These are phyloP conservation scores for Sarcophaga peregrina DNA, from an alignment of 1,140 invertebrate genomes.

Conservation along the genomic window DNA sequence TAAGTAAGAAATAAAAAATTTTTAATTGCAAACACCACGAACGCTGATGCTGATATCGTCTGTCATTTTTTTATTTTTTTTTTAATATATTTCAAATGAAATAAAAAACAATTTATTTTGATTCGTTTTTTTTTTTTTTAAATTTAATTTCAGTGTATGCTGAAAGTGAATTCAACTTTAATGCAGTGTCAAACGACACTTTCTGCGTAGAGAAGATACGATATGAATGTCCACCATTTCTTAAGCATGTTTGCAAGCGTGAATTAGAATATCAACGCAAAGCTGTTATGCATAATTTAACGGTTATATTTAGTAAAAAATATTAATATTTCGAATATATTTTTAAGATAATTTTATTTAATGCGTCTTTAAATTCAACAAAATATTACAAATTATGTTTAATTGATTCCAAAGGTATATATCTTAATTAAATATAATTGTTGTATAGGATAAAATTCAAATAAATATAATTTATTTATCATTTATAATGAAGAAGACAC, in stretches of 20 bases:
- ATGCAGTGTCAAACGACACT: constrained; percentile 66
- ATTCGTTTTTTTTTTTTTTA: background rate
- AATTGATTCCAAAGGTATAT: constrained; percentile 27
- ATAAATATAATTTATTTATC: background rate
- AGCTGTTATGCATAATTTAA: constrained; percentile 73
- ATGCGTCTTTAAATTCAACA: constrained; percentile 37
- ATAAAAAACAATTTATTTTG: background rate
- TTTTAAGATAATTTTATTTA: constrained; percentile 25
- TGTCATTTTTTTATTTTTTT: too few relatives aligned
- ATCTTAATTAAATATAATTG: constrained; percentile 27
- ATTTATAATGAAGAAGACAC: constrained; percentile 21
- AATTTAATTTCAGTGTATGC: constrained; percentile 71
- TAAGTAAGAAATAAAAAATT: too few relatives aligned
- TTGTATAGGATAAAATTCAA: background rate
- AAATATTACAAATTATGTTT: background rate
- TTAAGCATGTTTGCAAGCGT: constrained; percentile 70
- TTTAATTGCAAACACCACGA: too few relatives aligned
- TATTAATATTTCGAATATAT: constrained; percentile 32
- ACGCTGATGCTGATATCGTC: too few relatives aligned
- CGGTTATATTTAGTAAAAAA: constrained; percentile 67
- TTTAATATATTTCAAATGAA: background rate
- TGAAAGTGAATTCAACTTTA: constrained; percentile 71
- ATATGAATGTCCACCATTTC: constrained; percentile 73
- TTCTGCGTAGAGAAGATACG: constrained; percentile 71
- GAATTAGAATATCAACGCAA: constrained; percentile 73